These are phyloP conservation scores for Leptura quadrifasciata DNA, from an alignment of 2,888 invertebrate species.

Conservation along the genomic window DNA sequence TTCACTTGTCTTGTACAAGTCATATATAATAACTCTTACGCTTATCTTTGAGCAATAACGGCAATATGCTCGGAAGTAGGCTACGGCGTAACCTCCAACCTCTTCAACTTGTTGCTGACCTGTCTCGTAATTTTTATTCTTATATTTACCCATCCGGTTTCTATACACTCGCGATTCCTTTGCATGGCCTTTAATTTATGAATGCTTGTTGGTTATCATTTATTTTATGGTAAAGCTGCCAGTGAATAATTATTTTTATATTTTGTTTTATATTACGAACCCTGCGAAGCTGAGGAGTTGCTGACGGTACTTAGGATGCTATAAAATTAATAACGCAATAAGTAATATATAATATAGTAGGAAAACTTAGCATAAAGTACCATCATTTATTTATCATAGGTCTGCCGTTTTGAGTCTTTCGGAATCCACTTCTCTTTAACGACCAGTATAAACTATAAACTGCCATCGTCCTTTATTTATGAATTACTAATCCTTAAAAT, in stretches of 20 bases:
- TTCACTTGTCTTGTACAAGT: constrained; percentile 28
- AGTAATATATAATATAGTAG: constrained; percentile 21
- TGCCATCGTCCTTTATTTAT: too few species aligned
- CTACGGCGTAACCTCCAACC: constrained; percentile 31
- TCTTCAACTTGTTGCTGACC: constrained; percentile 36
- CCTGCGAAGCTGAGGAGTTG: constrained; percentile 18
- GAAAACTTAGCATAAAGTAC: constrained; percentile 23
- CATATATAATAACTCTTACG: constrained; percentile 28
- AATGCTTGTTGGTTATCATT: constrained; percentile 31
- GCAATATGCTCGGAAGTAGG: constrained; percentile 37
- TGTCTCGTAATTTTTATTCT: constrained; percentile 38
- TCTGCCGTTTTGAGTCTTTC: too few species aligned
- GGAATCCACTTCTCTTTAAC: too few species aligned
- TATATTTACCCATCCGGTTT: constrained; percentile 16
- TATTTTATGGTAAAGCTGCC: constrained; percentile 25
- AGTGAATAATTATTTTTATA: constrained; percentile 27
- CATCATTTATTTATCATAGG: constrained; percentile 8
- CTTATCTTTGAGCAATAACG: constrained; percentile 37
- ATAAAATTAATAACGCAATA: constrained; percentile 33
- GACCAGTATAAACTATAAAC: too few species aligned
- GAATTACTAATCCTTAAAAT: too few species aligned
- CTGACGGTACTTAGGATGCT: constrained; percentile 21
- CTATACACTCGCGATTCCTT: constrained; percentile 21
- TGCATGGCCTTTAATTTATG: constrained; percentile 28
- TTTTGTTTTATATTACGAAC: constrained; percentile 17